phyloP scores from a whole-genome alignment of 2,888 invertebrate species.

The Entomobrya multifasciata region DNA sequence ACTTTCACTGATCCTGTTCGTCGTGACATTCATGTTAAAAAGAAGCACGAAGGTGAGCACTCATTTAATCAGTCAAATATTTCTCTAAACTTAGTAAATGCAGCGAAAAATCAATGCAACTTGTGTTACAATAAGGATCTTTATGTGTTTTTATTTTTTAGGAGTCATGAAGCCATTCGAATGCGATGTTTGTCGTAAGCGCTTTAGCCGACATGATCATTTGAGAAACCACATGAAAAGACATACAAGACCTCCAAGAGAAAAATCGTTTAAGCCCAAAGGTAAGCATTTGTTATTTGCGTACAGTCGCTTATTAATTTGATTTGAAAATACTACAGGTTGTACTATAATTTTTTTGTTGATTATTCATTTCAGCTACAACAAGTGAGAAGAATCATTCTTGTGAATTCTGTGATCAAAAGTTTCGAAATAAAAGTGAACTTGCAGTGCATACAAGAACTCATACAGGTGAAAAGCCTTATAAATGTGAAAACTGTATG shows the following conservation, averaged over 20 bases:
- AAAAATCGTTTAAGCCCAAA: conserved; percentile 37
- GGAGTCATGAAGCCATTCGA: conserved; percentile 65
- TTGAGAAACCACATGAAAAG: conserved; percentile 68
- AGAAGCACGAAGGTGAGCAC: conserved; percentile 69
- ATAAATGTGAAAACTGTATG: conserved; percentile 64
- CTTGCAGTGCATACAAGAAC: conserved; percentile 60
- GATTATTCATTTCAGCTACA: conserved; percentile 1
- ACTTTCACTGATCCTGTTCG: conserved; percentile 60
- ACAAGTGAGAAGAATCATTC: conserved; percentile 59
- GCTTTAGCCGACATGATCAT: conserved; percentile 66
- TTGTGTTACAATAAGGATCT: neutral
- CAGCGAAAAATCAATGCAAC: neutral
- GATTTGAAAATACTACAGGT: no score
- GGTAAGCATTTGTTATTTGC: no score
- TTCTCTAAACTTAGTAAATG: no score
- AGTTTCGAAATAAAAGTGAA: conserved; percentile 71
- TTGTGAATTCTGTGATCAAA: conserved; percentile 65
- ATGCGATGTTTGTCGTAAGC: conserved; percentile 69
- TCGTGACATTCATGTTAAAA: conserved; percentile 68
- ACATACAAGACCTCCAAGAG: conserved; percentile 53
- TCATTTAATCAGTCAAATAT: no score
- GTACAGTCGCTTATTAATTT: no score
- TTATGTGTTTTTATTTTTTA: conserved; percentile 20
- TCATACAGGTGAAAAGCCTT: conserved; percentile 73
- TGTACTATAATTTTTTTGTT: neutral